These are phyloP conservation scores for Griposia aprilina DNA, from an alignment of 2,888 invertebrate species.

Conservation along the genomic window DNA sequence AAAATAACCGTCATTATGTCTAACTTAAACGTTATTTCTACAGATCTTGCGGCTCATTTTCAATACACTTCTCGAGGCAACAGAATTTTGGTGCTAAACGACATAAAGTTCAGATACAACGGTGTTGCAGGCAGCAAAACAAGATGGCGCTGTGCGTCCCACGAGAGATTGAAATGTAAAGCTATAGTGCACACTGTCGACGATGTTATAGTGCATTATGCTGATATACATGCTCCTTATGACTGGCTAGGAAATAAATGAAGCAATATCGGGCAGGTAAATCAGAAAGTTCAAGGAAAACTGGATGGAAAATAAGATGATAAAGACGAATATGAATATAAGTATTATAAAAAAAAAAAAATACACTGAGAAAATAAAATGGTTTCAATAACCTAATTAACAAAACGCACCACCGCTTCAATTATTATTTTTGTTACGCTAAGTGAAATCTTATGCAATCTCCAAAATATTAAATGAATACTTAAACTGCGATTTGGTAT, in stretches of 20 bases:
- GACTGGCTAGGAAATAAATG: neutral
- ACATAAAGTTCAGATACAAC: conserved; percentile 61
- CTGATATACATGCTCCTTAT: conserved; percentile 56
- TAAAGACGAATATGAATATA: neutral
- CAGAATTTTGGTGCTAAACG: conserved; percentile 54
- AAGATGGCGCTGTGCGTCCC: conserved; percentile 70
- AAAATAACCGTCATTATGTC: neutral
- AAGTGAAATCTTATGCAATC: neutral
- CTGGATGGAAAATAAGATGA: neutral
- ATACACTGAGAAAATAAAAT: neutral
- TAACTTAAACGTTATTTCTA: neutral
- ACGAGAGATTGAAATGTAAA: conserved; percentile 65
- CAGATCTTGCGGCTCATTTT: conserved; percentile 49
- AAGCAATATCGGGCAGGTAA: too few relatives aligned
- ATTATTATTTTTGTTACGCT: neutral
- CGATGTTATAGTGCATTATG: conserved; percentile 60
- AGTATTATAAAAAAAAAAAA: neutral
- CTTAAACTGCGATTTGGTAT: neutral
- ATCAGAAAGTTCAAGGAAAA: neutral
- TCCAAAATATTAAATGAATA: neutral
- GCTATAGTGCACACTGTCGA: conserved; percentile 66
- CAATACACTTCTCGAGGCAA: conserved; percentile 58
- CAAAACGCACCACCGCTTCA: neutral
- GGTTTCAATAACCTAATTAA: neutral
- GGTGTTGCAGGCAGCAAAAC: conserved; percentile 57